Conservation (phyloP, 2,113 vertebrate species). For the Grammomys dolichurus region DNA sequence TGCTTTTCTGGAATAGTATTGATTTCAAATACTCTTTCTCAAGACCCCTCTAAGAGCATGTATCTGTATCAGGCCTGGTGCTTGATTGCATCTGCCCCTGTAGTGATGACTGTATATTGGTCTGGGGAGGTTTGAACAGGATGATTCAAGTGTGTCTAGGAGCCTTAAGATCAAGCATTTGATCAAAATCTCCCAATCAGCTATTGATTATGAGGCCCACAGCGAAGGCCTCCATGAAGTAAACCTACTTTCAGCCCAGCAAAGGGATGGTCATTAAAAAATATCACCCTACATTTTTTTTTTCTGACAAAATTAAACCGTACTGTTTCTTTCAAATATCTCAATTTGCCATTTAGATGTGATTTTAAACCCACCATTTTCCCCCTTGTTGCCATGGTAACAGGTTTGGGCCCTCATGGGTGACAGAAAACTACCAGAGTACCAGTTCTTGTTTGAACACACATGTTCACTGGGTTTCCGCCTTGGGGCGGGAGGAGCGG, state of each 20-base stretch:
- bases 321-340: constrained; percentile 86
- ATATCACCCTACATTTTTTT: neutral
- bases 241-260: neutral
- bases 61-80: neutral
- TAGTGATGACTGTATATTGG: neutral
- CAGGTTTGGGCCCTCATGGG: constrained; percentile 86
- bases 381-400: constrained; percentile 87
- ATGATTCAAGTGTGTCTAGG: neutral
- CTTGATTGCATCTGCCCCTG: neutral
- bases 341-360: constrained; percentile 87
- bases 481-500: constrained; percentile 74
- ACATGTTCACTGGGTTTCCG: constrained; percentile 82
- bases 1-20: constrained; percentile 14
- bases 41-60: neutral
- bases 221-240: neutral
- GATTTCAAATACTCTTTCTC: constrained; percentile 21
- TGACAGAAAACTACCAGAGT: constrained; percentile 86
- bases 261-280: neutral
- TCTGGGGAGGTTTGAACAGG: neutral
- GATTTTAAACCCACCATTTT: constrained; percentile 86
- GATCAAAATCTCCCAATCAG: neutral
- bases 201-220: constrained; percentile 48
- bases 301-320: constrained; percentile 65
- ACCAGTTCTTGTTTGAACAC: constrained; percentile 85
- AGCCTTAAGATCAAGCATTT: constrained; percentile 11